Percentiles rank a stretch among this genome's conserved stretches.
Conservation (phyloP, 23 tunicate genomes). For the Styela clava region DNA sequence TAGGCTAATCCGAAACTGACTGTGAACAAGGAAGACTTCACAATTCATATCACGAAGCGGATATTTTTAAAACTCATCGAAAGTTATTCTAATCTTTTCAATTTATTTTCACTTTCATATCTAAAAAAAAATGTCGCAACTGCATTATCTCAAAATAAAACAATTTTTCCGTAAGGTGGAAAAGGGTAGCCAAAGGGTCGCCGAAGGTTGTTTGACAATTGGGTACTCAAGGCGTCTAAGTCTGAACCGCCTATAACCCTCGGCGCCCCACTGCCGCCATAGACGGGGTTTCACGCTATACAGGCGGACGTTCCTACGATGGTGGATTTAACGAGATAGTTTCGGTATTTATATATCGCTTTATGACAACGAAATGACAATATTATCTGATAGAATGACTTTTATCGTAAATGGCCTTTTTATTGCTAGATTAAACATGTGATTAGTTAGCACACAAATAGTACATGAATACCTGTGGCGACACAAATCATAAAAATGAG, state of each 20-base stretch:
- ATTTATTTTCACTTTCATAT: not conserved
- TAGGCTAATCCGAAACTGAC: no score
- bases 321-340: not conserved
- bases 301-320: not conserved
- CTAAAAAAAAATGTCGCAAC: not conserved
- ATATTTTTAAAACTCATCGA: no score
- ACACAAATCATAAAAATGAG: not conserved
- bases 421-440: not conserved
- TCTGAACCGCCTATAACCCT: conserved; percentile 12
- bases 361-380: not conserved
- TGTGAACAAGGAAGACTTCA: no score
- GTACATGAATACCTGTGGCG: not conserved
- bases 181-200: conserved; percentile 6
- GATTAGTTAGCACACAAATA: not conserved
- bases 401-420: not conserved
- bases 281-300: not conserved
- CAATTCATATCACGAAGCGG: no score
- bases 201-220: conserved; percentile 9
- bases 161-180: not conserved
- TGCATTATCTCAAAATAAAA: not conserved
- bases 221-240: conserved; percentile 17
- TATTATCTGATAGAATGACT: not conserved
- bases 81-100: no score
- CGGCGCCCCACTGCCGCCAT: not conserved
- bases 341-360: not conserved